Conservation (phyloP, 2,888 invertebrate species). For the Idaea aversata region DNA sequence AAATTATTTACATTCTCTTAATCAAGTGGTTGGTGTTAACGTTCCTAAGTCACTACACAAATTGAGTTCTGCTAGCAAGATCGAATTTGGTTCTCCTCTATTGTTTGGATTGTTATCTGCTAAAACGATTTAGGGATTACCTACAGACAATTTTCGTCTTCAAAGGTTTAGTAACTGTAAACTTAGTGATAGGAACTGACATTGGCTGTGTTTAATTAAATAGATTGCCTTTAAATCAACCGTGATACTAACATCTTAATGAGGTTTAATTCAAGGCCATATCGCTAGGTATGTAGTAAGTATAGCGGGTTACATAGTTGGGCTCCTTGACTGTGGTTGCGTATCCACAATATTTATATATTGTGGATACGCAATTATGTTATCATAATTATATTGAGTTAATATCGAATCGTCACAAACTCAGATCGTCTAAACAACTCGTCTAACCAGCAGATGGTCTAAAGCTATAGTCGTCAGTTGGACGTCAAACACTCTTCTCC, state of each 20-base stretch:
- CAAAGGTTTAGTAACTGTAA: background rate
- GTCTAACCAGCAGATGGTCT: no score
- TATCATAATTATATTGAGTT: no score
- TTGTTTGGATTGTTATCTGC: slow-evolving; percentile 20
- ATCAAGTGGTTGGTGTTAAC: slow-evolving; percentile 39
- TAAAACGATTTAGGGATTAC: slow-evolving; percentile 16
- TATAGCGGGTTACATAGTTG: no score
- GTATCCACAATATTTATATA: no score
- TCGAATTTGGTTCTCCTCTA: slow-evolving; percentile 20
- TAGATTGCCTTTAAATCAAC: background rate
- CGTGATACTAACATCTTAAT: background rate
- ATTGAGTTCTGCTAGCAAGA: slow-evolving; percentile 33
- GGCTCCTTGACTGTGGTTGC: no score
- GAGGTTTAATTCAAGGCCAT: background rate
- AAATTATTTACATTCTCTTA: slow-evolving; percentile 48
- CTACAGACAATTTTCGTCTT: slow-evolving; percentile 3
- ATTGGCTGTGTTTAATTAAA: background rate
- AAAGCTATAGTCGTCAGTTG: no score
- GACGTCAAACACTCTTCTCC: no score
- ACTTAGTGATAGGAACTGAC: background rate
- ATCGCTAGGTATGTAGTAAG: no score
- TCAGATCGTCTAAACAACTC: no score
- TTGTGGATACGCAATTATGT: no score
- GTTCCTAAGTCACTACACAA: slow-evolving; percentile 32
- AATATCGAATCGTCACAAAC: no score